phyloP scores from a whole-genome alignment of 1,140 invertebrate species.

The Bombus sibiricus region DNA sequence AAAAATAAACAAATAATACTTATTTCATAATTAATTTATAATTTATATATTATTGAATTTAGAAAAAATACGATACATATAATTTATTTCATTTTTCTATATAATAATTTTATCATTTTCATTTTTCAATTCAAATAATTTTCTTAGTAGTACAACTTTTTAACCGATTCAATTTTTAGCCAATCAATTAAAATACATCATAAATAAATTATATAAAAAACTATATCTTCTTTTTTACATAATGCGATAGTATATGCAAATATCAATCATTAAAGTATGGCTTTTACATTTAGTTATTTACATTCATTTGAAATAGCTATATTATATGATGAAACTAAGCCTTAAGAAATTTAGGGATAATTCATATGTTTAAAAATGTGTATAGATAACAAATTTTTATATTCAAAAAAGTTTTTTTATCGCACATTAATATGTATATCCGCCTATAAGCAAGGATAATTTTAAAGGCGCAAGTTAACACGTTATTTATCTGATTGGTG shows the following conservation, averaged over 20 bases:
- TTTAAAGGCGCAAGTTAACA: slow-evolving; percentile 8
- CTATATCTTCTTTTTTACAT: neutral
- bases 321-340: neutral
- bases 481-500: slow-evolving; percentile 41
- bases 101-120: neutral
- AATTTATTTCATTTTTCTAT: neutral
- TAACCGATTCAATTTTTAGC: neutral
- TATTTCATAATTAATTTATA: neutral
- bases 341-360: neutral
- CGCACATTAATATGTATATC: neutral
- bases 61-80: neutral
- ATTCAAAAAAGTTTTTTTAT: neutral
- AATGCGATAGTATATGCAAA: neutral
- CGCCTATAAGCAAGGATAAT: neutral
- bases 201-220: neutral
- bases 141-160: neutral
- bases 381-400: neutral
- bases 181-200: neutral
- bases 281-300: neutral
- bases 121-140: neutral
- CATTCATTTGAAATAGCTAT: neutral
- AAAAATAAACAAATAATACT: neutral
- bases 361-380: neutral
- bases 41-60: neutral
- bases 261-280: neutral